Base-by-base conservation (phyloP, 37 sponge, comb jelly and placozoan genomes). In the Spongilla lacustris region DNA sequence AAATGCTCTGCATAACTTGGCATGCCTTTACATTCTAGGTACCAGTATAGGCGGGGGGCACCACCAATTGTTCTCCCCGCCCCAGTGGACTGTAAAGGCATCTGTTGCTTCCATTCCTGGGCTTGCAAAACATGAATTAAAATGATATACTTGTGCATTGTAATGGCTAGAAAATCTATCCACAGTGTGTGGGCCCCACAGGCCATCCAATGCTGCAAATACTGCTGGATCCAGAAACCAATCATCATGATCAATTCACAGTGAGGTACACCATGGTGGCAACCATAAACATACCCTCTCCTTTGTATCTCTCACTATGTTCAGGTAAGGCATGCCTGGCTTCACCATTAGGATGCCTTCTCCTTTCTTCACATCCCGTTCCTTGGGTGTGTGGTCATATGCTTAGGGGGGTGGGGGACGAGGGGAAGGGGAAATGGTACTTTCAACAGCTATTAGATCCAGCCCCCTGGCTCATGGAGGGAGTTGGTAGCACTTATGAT, bases 121-220 rank as follows among this genome's bases (percentile, higher is more conserved):
- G 50, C 79, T 32, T 73, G 80, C 78, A 33, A 22, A 86, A n/a
- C 73, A 23, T 21, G 46, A 50, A 33, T 79, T 80, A 4, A 79
- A 86, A 22, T 80, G 27, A 3, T 17, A 41, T 0, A 79, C 4
- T 26, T 78, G 87, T 6, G 41, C 6, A 41, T 77, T 85, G 36
- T 85, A 26, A 2, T 31, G 50, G 36, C n/a, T 67, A 23, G 77
- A 77, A 76, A 85, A 76, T 32, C 86, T 50, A 50, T 85, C 86
- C 25, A 85, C 48, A 9, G 87, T 86, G 31, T 86, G 87, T 23
- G 87, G 87, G 72, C 87, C 87, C 87, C 80, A 86, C 5, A 36
- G 8, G 17, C 22, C 28, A 69, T 86, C 80, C 30, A 86, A 28
- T n/a, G 36, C 46, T 22, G 13, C 24, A 32, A 79, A 86, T 30